Base-by-base conservation (phyloP, 2,797 vertebrate genomes). In the Mareca strepera region DNA sequence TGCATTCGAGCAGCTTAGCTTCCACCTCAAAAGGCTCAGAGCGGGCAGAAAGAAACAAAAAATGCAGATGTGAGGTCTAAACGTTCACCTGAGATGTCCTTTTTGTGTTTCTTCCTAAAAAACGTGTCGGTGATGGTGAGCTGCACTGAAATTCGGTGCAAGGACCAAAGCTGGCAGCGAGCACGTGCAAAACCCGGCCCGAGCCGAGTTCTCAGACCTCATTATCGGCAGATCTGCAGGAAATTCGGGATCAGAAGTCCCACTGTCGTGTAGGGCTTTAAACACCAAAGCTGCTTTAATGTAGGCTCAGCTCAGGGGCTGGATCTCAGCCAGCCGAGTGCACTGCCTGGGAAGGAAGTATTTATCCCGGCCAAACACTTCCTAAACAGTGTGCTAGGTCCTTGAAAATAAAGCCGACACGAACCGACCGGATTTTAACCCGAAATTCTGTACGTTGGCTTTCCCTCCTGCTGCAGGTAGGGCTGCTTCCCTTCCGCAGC, bases 251-350 rank as follows among this genome's bases (percentile, higher is more conserved):
- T 75, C 58, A 73, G 55, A 91, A 46, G 28, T 12, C 28, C 76
- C 6, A 2, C 2, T n/a, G 64, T 50, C 44, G 82, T 11, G 37
- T 1, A 68, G 76, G 14, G 41, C 86, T 70, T 91, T 70, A 55
- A 94, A 82, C 55, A 86, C 41, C 17, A 31, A 6, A 79, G 93
- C 58, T 2, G 44, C 68, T 91, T 89, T 66, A 31, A 81, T 75
- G 84, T 55, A 90, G 43, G 85, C 94, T 92, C 90, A 84, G 85
- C 94, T 92, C 90, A 86, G 60, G 84, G 66, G 53, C 66, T 96
- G 93, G 90, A 91, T 73, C 18, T 35, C 59, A 74, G 90, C 94
- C 95, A 96, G 68, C 8, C 67, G 91, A 41, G 55, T 82, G 70
- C 48, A 13, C 66, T 64, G 88, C 81, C 90, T 88, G 80, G 59